Evolutionary conservation across 2,797 vertebrate genomes (phyloP).

Genomic region (Tauraco hartlaubi): DNA sequence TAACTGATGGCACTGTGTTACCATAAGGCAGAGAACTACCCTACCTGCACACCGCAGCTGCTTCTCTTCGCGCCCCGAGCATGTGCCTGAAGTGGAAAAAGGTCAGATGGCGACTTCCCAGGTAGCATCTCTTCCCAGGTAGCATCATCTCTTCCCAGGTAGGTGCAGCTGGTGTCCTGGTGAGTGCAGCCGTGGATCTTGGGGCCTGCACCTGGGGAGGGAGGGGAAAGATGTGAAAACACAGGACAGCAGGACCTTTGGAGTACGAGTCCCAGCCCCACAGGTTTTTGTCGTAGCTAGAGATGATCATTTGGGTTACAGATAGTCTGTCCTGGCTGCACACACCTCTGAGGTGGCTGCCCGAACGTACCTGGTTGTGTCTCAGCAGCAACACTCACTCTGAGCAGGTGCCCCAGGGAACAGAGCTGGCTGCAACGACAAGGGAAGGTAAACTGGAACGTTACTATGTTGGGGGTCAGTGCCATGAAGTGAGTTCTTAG

Average conservation of each 20-base stretch:
- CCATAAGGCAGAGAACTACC: neutral
- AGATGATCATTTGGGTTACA: neutral
- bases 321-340: neutral
- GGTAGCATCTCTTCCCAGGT: neutral
- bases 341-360: neutral
- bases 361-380: rapidly evolving
- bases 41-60: neutral
- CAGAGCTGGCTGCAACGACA: neutral
- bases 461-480: rapidly evolving
- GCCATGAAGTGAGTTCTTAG: neutral
- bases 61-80: neutral
- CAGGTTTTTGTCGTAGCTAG: neutral
- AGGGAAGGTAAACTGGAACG: neutral
- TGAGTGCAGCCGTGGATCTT: neutral
- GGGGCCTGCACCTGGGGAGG: neutral
- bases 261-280: neutral
- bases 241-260: neutral
- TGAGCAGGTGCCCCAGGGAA: neutral
- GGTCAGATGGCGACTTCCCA: neutral
- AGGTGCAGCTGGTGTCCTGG: neutral
- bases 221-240: neutral
- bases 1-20: neutral
- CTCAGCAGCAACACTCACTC: neutral
- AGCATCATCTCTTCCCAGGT: too few species aligned
- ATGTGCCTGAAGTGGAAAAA: neutral